Conservation (phyloP, 2,113 vertebrate genomes). For the Trachemys scripta region DNA sequence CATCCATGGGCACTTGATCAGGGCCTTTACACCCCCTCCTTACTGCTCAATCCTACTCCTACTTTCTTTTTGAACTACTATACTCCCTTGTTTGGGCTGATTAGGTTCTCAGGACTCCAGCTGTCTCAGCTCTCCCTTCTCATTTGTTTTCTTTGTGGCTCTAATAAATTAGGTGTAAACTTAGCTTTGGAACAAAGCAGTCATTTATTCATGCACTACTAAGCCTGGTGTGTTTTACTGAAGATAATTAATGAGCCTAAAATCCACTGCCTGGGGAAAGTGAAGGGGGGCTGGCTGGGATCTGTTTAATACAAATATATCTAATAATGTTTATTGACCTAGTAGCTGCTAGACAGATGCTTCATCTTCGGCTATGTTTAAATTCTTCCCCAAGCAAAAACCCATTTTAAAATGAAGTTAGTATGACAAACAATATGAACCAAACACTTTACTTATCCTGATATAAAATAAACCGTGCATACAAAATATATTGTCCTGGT, state of each 20-base stretch:
- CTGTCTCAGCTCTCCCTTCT: not conserved
- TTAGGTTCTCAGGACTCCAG: not conserved
- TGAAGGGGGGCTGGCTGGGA: not conserved
- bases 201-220: not conserved
- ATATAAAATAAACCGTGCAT: slow-evolving; percentile 31
- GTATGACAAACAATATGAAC: slow-evolving; percentile 13
- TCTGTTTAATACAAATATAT: slow-evolving; percentile 52
- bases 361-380: slow-evolving; percentile 48
- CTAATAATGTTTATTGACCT: slow-evolving; percentile 50
- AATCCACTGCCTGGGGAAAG: slow-evolving; percentile 1
- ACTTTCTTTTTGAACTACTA: not conserved
- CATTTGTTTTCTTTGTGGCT: rapidly evolving
- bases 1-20: not conserved
- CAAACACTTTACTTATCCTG: slow-evolving; percentile 24
- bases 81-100: not conserved
- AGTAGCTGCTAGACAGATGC: slow-evolving; percentile 21
- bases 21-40: not conserved
- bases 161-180: not conserved
- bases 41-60: not conserved
- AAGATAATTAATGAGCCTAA: slow-evolving; percentile 29
- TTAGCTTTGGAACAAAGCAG: slow-evolving; percentile 20
- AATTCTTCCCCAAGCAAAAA: slow-evolving; percentile 58
- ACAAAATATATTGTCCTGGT: slow-evolving; percentile 32
- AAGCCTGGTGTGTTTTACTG: slow-evolving; percentile 11
- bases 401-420: not conserved